Conservation (phyloP, 2,797 vertebrate genomes). For the Emys orbicularis region DNA sequence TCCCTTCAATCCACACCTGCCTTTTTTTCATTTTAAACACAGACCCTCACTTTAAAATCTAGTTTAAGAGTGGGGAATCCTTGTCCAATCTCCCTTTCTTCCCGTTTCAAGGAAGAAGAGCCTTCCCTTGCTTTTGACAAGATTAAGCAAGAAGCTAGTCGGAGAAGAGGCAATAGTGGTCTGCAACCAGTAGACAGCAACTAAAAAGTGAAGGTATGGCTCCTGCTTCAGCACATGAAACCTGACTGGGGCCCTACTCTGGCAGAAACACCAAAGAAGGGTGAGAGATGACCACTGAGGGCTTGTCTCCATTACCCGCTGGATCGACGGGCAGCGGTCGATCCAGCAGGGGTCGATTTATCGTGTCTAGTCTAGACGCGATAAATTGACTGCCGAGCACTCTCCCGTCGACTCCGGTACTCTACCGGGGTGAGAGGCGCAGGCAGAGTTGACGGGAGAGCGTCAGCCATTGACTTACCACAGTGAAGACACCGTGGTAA, state of each 20-base stretch:
- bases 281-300: not conserved
- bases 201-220: not conserved
- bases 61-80: not conserved
- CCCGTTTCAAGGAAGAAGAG: not conserved
- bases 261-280: not conserved
- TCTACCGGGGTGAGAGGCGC: too few species aligned
- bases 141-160: not conserved
- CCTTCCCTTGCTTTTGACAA: not conserved
- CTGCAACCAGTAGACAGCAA: not conserved
- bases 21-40: not conserved
- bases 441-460: too few species aligned
- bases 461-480: too few species aligned
- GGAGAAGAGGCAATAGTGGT: not conserved
- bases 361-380: too few species aligned
- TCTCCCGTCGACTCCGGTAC: too few species aligned
- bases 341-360: too few species aligned
- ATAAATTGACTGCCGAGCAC: too few species aligned
- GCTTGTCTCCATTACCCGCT: too few species aligned
- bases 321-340: too few species aligned
- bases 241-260: not conserved
- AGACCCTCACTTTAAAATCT: not conserved
- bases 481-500: too few species aligned
- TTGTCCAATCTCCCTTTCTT: not conserved
- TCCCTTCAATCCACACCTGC: not conserved
- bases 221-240: not conserved